Conservation (phyloP, 2,113 vertebrate genomes). For the Lophotis ruficrista region DNA sequence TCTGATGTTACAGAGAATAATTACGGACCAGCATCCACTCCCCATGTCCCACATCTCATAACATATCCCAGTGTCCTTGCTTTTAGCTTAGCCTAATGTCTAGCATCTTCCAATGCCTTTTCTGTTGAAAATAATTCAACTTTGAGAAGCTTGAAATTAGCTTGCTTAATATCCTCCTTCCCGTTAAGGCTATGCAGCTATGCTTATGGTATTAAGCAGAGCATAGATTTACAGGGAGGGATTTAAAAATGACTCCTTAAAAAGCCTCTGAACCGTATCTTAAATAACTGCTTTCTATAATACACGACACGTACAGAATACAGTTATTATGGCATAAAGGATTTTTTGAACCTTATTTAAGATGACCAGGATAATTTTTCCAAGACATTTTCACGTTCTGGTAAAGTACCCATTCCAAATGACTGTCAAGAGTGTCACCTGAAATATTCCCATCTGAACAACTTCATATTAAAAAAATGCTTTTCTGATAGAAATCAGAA, state of each 20-base stretch:
- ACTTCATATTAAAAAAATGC: not conserved
- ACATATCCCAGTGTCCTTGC: not conserved
- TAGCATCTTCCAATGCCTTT: not conserved
- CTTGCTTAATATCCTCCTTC: not conserved
- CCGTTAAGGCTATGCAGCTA: not conserved
- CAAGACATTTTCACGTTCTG: not conserved
- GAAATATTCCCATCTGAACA: not conserved
- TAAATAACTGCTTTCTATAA: not conserved
- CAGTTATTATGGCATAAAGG: not conserved
- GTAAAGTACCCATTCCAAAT: not conserved
- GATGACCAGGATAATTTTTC: not conserved
- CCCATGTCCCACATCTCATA: not conserved
- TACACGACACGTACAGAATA: rapidly evolving
- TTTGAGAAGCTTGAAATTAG: not conserved
- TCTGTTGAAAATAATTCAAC: not conserved
- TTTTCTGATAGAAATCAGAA: not conserved
- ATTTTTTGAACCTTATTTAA: not conserved
- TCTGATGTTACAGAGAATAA: not conserved
- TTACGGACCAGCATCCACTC: not conserved
- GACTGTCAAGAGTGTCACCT: not conserved
- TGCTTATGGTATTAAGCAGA: not conserved
- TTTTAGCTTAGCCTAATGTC: not conserved
- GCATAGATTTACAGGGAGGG: not conserved
- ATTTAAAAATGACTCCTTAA: not conserved
- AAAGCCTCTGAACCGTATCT: not conserved